Evolutionary conservation across 2,113 vertebrate species (phyloP), one percentile per base, ranked within the genome.

Genomic region (Sturnira hondurensis): DNA sequence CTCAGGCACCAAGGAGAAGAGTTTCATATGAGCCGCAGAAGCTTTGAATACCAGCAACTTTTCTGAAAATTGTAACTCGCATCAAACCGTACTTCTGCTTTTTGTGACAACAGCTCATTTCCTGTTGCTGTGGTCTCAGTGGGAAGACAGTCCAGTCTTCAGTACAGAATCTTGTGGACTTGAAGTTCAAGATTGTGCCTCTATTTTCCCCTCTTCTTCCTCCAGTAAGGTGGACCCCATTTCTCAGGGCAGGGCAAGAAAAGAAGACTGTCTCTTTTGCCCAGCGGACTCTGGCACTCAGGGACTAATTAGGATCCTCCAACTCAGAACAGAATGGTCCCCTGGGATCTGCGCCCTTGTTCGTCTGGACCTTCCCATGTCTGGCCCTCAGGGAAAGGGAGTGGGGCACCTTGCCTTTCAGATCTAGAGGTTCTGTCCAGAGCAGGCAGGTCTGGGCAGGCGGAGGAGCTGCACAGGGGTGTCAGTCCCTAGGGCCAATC

Each of bases 281-380:
- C 58, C 70, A 20, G 28, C 50, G 81, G 63, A 28, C 84, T 80
- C 63, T 36, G n/a, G 68, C 81, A 81, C 95, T 95, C 11, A 15
- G 93, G 80, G 76, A 85, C 95, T 87, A 96, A 90, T 96, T 88
- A 96, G 52, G 68, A 81, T 43, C 33, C 84, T 74, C 77, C 3
- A 19, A 56, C 61, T 96, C 78, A 89, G 50, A 96, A 87, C 68
- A 89, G n/a, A 26, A 43, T n/a, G 16, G 24, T 67, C 97, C 89
- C 89, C 76, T 89, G 92, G 96, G 97, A 94, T 36, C 73, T 33
- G 67, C 70, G 73, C 61, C 1, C 71, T 82, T 86, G 95, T 77
- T 86, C 56, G n/a, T 83, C 68, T 52, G 80, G 61, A 43, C 90
- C 85, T 83, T 89, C 13, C 56, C 56, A 33, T 31, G 63, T 58